Base-by-base conservation (phyloP, 2,888 invertebrate species). In the Chalcis sispes region DNA sequence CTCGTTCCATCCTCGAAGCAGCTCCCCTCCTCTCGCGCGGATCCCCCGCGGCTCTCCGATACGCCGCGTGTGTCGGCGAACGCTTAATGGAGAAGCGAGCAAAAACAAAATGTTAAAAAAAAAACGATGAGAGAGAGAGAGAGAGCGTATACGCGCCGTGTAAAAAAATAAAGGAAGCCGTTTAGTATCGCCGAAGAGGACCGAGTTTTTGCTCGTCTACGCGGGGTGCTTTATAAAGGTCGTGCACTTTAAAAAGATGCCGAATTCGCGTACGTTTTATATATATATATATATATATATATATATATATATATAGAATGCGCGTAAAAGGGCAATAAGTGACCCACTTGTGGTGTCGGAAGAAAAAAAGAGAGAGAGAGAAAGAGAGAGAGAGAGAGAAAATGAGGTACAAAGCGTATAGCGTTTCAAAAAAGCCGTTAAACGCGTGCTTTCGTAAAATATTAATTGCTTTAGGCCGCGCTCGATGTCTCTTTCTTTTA, bases 171-270 rank as follows among this genome's bases (percentile, higher is more conserved):
- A 64, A 72, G 71, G 65, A 65, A 65, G 65, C 64, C 56, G 64
- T 72, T 72, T 64, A 72, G 56, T 46, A 5, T 46, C 46, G 52
- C 72, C 54, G 54, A 56, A 56, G 54, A 13, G 13, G 50, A 46
- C 29, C 23, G 15, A 50, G 18, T 85, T 86, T 86, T 86, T 86
- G 84, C 81, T 75, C 79, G 85, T 85, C 85, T 84, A 84, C 81
- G 74, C 56, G 79, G 83, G 75, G 84, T 82, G 82, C 81, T n/a
- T 82, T 61, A 50, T 61, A 50, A 46, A 15, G 40, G 59, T 48
- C 32, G 46, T 23, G 7, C 7, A 20, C 58, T n/a, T 25, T 40
- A 64, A 72, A 72, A 62, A 72, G 46, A 64, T 54, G 18, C 62
- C 71, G 29, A 42, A 36, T 20, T 48, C n/a, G 23, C n/a, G n/a